These are phyloP conservation scores for Microcebus lehilahytsara DNA, from an alignment of 2,113 vertebrate genomes.

Conservation along the genomic window DNA sequence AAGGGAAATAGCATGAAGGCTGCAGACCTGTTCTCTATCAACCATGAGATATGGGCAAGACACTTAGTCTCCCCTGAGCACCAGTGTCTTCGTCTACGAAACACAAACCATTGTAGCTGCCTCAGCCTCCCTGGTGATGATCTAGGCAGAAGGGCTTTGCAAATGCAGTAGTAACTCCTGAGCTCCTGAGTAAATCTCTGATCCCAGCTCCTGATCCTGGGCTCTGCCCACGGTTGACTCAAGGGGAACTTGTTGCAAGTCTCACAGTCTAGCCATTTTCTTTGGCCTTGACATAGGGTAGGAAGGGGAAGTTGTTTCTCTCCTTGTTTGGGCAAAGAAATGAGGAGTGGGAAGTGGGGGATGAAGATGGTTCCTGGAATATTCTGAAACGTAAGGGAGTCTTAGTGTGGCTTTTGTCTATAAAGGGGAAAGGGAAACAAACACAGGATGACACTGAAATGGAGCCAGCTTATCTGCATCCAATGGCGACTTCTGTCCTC, in stretches of 20 bases:
- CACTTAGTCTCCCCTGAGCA: neutral
- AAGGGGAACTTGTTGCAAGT: neutral
- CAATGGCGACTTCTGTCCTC: constrained; percentile 25
- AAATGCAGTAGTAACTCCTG: neutral
- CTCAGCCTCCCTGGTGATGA: neutral
- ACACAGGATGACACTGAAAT: neutral
- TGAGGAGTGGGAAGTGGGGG: neutral
- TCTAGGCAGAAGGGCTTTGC: neutral
- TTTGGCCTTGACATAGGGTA: neutral
- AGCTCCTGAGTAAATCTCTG: neutral
- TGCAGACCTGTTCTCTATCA: neutral
- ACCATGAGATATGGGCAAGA: neutral
- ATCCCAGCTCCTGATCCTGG: neutral
- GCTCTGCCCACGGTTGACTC: neutral
- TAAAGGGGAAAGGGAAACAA: neutral
- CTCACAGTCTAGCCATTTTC: neutral
- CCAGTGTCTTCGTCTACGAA: neutral
- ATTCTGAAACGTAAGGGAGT: neutral
- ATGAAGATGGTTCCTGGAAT: neutral
- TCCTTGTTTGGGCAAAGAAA: neutral
- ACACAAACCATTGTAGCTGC: neutral
- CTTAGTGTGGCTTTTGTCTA: neutral
- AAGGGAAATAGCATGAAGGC: neutral
- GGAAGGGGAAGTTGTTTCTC: neutral
- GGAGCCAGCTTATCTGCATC: neutral